Conservation (phyloP, 2,113 vertebrate genomes). For the Microcebus jonahi region DNA sequence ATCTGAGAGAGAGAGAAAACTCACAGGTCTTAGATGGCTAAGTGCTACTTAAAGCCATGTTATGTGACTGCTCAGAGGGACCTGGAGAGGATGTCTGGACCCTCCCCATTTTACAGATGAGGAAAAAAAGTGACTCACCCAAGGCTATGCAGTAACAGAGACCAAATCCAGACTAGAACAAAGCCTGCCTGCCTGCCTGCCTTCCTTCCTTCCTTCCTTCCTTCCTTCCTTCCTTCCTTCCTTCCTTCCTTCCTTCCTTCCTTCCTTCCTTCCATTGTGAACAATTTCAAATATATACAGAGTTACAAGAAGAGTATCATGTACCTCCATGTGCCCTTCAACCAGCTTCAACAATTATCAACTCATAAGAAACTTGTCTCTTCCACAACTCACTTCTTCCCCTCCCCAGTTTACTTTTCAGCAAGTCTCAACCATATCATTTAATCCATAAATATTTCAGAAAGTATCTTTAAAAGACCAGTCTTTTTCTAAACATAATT, state of each 20-base stretch:
- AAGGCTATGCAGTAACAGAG: not conserved
- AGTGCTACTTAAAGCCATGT: not conserved
- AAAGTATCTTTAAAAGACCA: not conserved
- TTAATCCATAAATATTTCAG: not conserved
- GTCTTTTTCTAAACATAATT: not conserved
- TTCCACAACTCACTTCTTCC: not conserved
- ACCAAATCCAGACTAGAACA: not conserved
- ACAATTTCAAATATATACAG: not conserved
- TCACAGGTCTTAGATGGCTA: not conserved
- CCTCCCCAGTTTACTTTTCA: not conserved
- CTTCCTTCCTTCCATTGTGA: not conserved
- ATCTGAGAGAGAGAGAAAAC: not conserved
- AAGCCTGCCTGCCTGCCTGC: fast-evolving
- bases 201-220: fast-evolving
- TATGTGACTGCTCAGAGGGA: not conserved
- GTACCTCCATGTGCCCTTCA: not conserved
- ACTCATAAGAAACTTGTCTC: not conserved
- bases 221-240: not conserved
- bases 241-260: not conserved
- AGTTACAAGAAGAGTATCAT: not conserved
- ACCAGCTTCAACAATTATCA: not conserved
- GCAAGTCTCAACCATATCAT: not conserved
- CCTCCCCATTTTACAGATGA: not conserved
- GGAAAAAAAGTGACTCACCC: not conserved
- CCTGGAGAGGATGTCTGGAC: not conserved